Base-by-base conservation (phyloP, 2,888 invertebrate species). In the Stenodera caucasica region DNA sequence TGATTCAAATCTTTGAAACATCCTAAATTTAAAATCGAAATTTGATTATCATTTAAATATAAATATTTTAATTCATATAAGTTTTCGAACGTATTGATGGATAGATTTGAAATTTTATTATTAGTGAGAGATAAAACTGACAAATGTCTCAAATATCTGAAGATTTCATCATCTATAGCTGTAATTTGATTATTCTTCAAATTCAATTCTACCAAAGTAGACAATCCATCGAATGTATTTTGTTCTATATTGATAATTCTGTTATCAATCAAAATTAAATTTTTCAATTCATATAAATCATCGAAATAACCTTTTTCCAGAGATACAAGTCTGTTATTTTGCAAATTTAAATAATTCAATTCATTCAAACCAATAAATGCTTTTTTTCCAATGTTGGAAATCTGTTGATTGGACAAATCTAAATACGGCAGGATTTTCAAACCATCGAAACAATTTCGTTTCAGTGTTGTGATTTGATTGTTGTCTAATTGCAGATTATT, bases 261-360 rank as follows among this genome's bases (percentile, higher is more conserved):
- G 9, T 57, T 57, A n/a, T 26, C 26, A 21, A 33, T 49, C n/a
- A 57, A 15, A 40, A n/a, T 8, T 37, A 57, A 53, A 9, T n/a
- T 15, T 11, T 40, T 15, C 5, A 57, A 23, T n/a, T 30, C 9
- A 4, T 11, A 21, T 6, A 53, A 18, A 15, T 29, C 32, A 12
- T n/a, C 32, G 49, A 58, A 58, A 12, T 9, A 6, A 14, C 26
- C 14, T 2, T 5, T 32, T 1, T 15, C n/a, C 1, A 58, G n/a
- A 12, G 23, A 30, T 15, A 30, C 21, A 11, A 57, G 21, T 15
- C 40, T 57, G 37, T 57, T 57, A 14, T 33, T 15, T 21, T 50
- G 29, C 4, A 57, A 8, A 51, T 32, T 50, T 21, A 56, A 32
- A 4, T 49, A 37, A n/a, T 37, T 35, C 12, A 57, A n/a, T 7